Conservation (phyloP, 2,888 invertebrate genomes). For the Pyrocoelia pectoralis region DNA sequence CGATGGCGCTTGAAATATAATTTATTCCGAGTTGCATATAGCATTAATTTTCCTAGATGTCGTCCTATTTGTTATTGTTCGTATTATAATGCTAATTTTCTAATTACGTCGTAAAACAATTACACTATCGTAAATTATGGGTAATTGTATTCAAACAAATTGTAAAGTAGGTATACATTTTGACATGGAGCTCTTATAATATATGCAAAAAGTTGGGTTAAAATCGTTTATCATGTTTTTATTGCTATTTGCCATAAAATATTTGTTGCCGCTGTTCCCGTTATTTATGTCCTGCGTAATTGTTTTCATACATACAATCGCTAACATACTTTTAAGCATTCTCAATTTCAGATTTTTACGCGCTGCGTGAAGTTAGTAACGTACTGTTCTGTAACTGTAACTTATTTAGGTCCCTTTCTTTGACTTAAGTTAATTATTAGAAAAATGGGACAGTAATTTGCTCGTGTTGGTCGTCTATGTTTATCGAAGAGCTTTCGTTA, state of each 20-base stretch:
- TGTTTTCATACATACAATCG: slow-evolving; percentile 27
- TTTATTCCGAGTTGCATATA: neutral
- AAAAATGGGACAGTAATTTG: no score
- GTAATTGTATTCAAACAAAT: slow-evolving; percentile 13
- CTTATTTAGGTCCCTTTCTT: no score
- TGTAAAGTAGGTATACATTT: slow-evolving; percentile 17
- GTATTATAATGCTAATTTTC: slow-evolving; percentile 18
- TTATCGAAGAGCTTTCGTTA: no score
- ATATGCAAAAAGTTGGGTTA: slow-evolving; percentile 30
- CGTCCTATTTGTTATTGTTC: neutral
- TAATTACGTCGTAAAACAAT: slow-evolving; percentile 28
- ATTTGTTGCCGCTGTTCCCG: slow-evolving; percentile 13
- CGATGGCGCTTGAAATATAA: neutral
- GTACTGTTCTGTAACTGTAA: no score
- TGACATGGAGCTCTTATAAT: slow-evolving; percentile 26
- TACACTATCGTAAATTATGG: slow-evolving; percentile 27
- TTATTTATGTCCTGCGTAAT: slow-evolving; percentile 27
- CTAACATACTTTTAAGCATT: slow-evolving; percentile 24
- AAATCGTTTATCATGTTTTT: slow-evolving; percentile 30
- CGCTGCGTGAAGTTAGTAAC: no score
- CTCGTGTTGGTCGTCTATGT: no score
- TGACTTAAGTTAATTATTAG: no score
- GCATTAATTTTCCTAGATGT: neutral
- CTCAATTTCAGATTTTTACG: neutral
- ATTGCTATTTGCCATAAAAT: slow-evolving; percentile 30